Base-by-base conservation (phyloP, 2,888 invertebrate species). In the Cepaea hortensis region DNA sequence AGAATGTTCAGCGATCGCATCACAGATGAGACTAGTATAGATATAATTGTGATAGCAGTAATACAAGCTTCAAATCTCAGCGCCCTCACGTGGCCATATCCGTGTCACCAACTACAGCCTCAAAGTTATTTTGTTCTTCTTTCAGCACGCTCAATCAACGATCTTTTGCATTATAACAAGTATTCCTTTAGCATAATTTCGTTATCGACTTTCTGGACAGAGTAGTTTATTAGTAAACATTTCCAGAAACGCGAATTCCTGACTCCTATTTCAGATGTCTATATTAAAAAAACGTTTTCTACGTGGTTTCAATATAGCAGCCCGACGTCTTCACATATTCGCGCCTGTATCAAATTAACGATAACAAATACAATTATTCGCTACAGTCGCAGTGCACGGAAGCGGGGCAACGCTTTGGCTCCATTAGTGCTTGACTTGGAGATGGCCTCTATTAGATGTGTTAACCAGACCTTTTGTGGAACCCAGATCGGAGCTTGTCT, bases 401-500 rank as follows among this genome's bases (percentile, higher is more conserved):
- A 48, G 81, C 68, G 23, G 50, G 70, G 48, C 46, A 70, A 81
- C 48, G 65, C n/a, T 61, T 11, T 48, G 70, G 46, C 70, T 81
- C 81, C 81, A 70, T 81, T 70, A 81, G 81, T 61, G 70, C 70
- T 81, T 50, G 11, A 20, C 81, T 81, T n/a, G 13, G 48, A 70
- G 81, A 68, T 81, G 81, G 81, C 55, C 72, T 18, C 72, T 82
- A 82, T 82, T 82, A 82, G 82, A 82, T 82, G 82, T 73, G 72
- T 82, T 82, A 50, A 50, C 50, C 61, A 13, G 65, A 6, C 82
- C 82, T 82, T 81, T 82, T 82, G 82, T 82, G n/a, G 72, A 55
- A 72, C 15, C 35, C 70, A 18, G 50, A 70, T 70, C 61, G 9
- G 2, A 61, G 70, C 23, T 70, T 50, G 81, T 23, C 35, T 82